Base-by-base conservation (phyloP, 2,888 invertebrate genomes). In the Gortyna flavago region DNA sequence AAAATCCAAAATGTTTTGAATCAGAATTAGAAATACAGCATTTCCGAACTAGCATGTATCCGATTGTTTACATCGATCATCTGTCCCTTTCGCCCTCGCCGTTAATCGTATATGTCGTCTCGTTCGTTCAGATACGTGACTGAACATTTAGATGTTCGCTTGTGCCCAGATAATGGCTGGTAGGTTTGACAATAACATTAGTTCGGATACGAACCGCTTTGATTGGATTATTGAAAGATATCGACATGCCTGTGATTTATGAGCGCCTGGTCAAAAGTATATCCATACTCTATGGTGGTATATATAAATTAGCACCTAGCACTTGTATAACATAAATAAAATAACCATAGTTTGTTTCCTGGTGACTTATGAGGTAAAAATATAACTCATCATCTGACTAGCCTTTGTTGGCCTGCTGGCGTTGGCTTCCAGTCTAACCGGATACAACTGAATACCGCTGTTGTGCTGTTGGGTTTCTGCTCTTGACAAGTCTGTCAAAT, bases 211-310 rank as follows among this genome's bases (percentile, higher is more conserved):
- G 93, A 93, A 91, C 91, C 91, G 92, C 93, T 94, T 94, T 95
- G 95, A 95, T 95, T 95, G 95, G 95, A 94, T 95, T 95, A 95
- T 95, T 95, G 95, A 95, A 95, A 95, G 94, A 92, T 93, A 94
- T 95, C 92, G 95, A 95, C 93, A 87, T 91, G 91, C 84, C 72
- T 66, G 91, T 94, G 95, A 95, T 95, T 95, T 95, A 92, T 92
- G 91, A 77, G 74, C 71, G 85, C 90, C 90, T 90, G 85, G 89
- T 77, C 85, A 79, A 78, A 80, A 73, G 78, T 80, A 81, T 81
- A 77, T 78, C 70, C 62, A 72, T 18, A 25, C 35, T 38, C 44
- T 35, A 54, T 62, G 54, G 57, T 32, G 57, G 48, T 72, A 70
- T 65, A 82, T 70, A 83, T 83, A 65, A 75, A 75, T 75, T 80